Evolutionary conservation across 2,888 invertebrate species (phyloP), one percentile per base, ranked within the genome.

Genomic region (Drosophila putrida): DNA sequence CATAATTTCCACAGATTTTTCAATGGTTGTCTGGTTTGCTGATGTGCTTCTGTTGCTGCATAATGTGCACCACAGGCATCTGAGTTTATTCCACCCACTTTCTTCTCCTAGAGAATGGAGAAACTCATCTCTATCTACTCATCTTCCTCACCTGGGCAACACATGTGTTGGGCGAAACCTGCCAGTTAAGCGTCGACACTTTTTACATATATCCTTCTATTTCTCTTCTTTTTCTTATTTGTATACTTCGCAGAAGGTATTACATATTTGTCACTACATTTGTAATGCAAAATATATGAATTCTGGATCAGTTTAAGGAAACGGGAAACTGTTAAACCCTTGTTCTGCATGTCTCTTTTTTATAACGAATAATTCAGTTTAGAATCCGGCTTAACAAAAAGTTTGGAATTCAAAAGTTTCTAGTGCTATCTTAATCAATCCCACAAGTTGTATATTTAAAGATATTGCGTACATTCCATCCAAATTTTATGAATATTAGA

Each of bases 1-100:
- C 85, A 85, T 85, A 85, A 85, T 85, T 85, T 85, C 80, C 74
- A 89, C 85, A 85, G 85, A 85, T 89, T 89, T 89, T 71, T 85
- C 88, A 85, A 84, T 85, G 85, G 66, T 61, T 89, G 74, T 80
- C 84, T 50, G 58, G 15, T 39, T 15, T 49, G 46, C 47, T 33
- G 41, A 51, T 38, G 47, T 36, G 65, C 39, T 55, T 6, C 46
- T 54, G 31, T 46, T 54, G 49, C 57, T 75, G 69, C 39, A 51
- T 15, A 46, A 84, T 81, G 81, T 63, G 61, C 11, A 58, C 57
- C 59, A 50, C 55, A 57, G 31, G 46, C 54, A 71, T 44, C 46
- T 71, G 38, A 50, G 51, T 63, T 71, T 63, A 76, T 76, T 53
- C 60, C 44, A 51, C 59, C 47, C 35, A 13, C 31, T 10, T 15